phyloP scores from a whole-genome alignment of 2,113 vertebrate species.

The Chlamydotis undulata region DNA sequence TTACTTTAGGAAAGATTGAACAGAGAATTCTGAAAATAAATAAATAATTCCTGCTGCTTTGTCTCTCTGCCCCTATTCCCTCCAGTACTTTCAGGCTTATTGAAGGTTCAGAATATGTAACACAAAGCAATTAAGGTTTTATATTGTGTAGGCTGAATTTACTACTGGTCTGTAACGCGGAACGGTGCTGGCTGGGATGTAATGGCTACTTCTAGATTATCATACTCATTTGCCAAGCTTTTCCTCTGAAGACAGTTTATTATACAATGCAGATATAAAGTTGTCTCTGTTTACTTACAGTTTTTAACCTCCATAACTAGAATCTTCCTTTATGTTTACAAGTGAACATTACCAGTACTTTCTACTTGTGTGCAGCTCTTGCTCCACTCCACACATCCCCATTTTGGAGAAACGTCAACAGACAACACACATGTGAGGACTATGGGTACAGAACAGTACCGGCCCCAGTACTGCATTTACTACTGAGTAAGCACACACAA shows the following conservation, averaged over 20 bases:
- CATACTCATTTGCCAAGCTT: neutral
- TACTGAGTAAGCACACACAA: neutral
- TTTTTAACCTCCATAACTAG: neutral
- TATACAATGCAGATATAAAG: neutral
- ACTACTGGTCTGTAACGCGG: neutral
- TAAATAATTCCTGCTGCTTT: neutral
- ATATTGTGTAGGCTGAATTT: neutral
- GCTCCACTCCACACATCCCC: neutral
- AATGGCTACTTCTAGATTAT: neutral
- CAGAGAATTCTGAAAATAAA: neutral
- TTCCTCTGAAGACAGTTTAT: neutral
- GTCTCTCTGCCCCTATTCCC: neutral
- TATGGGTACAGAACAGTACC: neutral
- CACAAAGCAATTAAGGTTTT: neutral
- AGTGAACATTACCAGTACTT: neutral
- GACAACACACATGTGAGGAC: neutral
- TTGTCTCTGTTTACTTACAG: neutral
- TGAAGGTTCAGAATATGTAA: neutral
- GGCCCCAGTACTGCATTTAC: neutral
- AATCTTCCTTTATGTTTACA: neutral
- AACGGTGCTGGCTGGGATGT: neutral
- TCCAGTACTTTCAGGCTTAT: neutral
- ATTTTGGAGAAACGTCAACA: neutral
- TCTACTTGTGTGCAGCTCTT: neutral
- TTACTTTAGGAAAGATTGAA: neutral